These are phyloP conservation scores for Pangasianodon gigas DNA, from an alignment of 2,113 vertebrate species.

Conservation along the genomic window DNA sequence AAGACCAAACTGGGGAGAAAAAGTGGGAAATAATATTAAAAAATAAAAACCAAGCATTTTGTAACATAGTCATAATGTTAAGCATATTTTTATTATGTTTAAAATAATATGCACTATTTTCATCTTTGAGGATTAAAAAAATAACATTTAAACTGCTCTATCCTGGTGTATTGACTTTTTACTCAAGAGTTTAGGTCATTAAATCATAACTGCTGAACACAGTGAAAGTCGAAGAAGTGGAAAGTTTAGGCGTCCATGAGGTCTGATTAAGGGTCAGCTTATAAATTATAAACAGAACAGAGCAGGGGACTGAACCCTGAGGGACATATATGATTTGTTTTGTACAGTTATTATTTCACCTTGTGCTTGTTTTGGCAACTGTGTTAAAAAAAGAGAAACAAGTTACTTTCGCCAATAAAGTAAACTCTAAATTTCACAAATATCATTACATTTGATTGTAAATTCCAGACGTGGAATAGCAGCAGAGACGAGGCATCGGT, in stretches of 20 bases:
- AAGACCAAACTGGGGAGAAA: no score
- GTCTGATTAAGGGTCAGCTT: not conserved
- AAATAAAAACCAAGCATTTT: no score
- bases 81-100: no score
- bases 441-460: not conserved
- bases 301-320: not conserved
- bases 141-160: no score
- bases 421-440: not conserved
- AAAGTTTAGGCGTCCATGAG: not conserved
- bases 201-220: not conserved
- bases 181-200: not conserved
- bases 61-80: no score
- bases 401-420: not conserved
- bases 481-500: not conserved
- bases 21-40: no score
- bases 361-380: not conserved
- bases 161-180: not conserved
- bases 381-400: not conserved
- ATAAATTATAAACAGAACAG: not conserved
- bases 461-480: not conserved
- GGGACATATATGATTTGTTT: not conserved
- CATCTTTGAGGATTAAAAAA: not conserved
- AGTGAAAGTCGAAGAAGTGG: not conserved
- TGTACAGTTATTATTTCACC: not conserved
- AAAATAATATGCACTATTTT: no score